Conservation (phyloP, 1,140 invertebrate genomes). For the Oncopodura yosiiana region DNA sequence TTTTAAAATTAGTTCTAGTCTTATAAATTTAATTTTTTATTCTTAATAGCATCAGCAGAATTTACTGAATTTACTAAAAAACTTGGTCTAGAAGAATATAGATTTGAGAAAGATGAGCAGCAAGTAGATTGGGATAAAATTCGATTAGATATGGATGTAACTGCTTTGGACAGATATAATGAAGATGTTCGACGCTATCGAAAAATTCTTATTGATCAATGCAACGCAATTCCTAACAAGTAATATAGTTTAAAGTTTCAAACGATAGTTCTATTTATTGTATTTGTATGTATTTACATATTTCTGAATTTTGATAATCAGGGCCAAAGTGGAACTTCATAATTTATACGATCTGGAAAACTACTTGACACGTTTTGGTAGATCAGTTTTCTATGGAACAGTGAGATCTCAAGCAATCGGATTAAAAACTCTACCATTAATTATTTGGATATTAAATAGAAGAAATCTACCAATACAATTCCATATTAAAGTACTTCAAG, state of each 20-base stretch:
- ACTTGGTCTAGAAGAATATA: constrained; percentile 26
- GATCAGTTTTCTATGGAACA: constrained; percentile 25
- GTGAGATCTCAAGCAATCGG: constrained; percentile 18
- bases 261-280: neutral
- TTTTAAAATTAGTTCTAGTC: neutral
- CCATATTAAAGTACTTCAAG: constrained; percentile 14
- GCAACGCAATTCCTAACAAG: constrained; percentile 9
- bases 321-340: neutral
- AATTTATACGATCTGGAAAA: neutral
- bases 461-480: constrained; percentile 6
- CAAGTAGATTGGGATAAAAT: constrained; percentile 19
- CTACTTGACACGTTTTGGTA: constrained; percentile 1
- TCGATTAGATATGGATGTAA: constrained; percentile 26
- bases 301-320: neutral
- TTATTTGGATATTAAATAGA: constrained; percentile 26
- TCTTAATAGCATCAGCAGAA: neutral
- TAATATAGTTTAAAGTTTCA: neutral
- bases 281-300: neutral
- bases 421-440: constrained; percentile 8
- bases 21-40: neutral
- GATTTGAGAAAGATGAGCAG: constrained; percentile 3
- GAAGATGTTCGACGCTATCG: constrained; percentile 25
- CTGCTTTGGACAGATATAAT: constrained; percentile 28
- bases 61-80: constrained; percentile 2
- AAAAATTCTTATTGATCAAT: constrained; percentile 18